Conservation (phyloP, 2,888 invertebrate genomes). For the Oeneis ivallda region DNA sequence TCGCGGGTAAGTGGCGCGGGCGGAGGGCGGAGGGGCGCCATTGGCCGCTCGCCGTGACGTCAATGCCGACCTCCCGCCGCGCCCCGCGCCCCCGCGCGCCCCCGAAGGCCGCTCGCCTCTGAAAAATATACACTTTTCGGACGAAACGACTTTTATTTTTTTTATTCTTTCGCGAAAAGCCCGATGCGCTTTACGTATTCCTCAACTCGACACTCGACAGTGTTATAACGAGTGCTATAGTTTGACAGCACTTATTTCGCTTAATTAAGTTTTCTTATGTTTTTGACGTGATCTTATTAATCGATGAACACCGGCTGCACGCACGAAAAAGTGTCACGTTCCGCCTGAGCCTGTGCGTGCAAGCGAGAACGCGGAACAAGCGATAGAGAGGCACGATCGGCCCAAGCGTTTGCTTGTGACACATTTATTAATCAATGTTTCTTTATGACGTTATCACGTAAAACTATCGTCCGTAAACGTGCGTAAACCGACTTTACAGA, state of each 20-base stretch:
- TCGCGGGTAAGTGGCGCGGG: slow-evolving; percentile 61
- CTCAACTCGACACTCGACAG: neutral
- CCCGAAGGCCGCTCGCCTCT: slow-evolving; percentile 70
- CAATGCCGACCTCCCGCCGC: slow-evolving; percentile 74
- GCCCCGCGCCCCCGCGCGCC: slow-evolving; percentile 47
- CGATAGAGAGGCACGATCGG: no score
- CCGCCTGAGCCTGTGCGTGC: no score
- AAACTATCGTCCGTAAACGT: no score
- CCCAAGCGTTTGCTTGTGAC: no score
- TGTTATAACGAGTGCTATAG: neutral
- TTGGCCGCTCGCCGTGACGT: slow-evolving; percentile 75
- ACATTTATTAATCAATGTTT: no score
- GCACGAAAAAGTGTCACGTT: no score
- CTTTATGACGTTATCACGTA: no score
- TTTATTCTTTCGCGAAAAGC: slow-evolving; percentile 26
- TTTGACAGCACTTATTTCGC: neutral
- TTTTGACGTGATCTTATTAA: no score
- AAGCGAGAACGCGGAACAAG: no score
- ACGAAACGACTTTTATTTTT: slow-evolving; percentile 50
- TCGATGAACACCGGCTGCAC: no score
- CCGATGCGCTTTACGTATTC: slow-evolving; percentile 1
- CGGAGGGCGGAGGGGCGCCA: slow-evolving; percentile 40
- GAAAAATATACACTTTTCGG: slow-evolving; percentile 77
- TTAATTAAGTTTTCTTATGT: no score
- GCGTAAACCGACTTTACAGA: no score